Percentiles rank a stretch among this genome's conserved stretches.
phyloP scores from a whole-genome alignment of 2,113 vertebrate genomes.

The Salminus brasiliensis region DNA sequence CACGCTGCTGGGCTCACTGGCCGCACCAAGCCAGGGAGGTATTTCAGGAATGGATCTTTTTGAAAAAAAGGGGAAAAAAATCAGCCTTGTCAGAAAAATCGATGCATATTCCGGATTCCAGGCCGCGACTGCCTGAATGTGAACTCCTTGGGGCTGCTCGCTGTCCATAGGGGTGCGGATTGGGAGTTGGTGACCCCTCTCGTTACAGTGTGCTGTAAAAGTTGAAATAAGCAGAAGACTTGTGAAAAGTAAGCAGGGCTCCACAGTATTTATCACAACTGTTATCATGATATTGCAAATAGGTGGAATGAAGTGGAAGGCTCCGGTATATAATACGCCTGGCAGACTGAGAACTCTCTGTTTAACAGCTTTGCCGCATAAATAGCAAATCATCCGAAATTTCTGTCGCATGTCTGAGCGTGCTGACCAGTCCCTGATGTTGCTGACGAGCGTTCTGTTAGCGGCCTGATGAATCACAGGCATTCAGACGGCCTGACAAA shows the following conservation, averaged over 20 bases:
- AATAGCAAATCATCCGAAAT: conserved; percentile 10
- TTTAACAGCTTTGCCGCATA: neutral
- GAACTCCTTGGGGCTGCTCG: neutral
- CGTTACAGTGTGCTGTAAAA: neutral
- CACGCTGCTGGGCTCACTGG: neutral
- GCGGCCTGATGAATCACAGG: conserved; percentile 23
- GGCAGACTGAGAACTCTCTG: neutral
- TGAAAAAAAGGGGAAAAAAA: conserved; percentile 31
- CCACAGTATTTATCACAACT: neutral
- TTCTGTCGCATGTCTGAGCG: neutral
- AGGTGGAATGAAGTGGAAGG: neutral
- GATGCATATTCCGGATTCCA: conserved; percentile 51
- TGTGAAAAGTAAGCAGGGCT: conserved; percentile 4
- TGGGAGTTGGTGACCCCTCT: neutral
- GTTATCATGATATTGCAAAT: neutral
- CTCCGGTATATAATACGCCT: neutral
- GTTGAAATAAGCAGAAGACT: neutral
- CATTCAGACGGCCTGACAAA: conserved; percentile 30
- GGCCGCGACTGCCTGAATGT: conserved; percentile 21
- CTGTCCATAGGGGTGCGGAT: neutral
- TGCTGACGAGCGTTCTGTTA: conserved; percentile 27
- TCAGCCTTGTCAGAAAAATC: conserved; percentile 45
- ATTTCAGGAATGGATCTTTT: conserved; percentile 49
- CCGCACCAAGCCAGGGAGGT: conserved; percentile 35
- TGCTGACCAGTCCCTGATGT: conserved; percentile 22